Base-by-base conservation (phyloP, 2,888 invertebrate genomes). In the Antheraea yamamai region DNA sequence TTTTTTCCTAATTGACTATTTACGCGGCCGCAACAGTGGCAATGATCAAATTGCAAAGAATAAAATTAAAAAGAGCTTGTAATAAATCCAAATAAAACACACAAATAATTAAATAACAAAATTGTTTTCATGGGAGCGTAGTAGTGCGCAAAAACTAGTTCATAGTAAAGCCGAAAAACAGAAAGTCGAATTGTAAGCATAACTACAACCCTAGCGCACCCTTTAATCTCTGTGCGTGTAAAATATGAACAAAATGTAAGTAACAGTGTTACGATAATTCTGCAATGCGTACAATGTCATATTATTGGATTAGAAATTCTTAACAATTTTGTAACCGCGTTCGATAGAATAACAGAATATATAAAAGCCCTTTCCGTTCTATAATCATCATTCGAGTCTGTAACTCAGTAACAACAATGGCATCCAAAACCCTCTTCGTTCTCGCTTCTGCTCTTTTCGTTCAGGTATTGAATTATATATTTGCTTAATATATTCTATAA, bases 371-470 rank as follows among this genome's bases (percentile, higher is more conserved):
- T 35, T 6, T 16, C 14, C 20, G 8, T 30, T 35, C 16, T 35
- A n/a, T 26, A 20, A 68, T 1, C 68, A 68, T 30, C 68, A 68
- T 68, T 68, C 68, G 35, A 35, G 68, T 68, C 20, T 4, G 16
- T 18, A 68, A 64, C 30, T 30, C 23, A 55, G 23, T 30, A n/a
- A 51, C 18, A 35, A 68, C 20, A 75, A 75, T 75, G 75, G 66
- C 68, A 35, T 52, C 58, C 51, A 66, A 72, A 14, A 35, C 73
- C 39, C 30, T 75, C 66, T 7, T 73, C 55, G 30, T 75, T 52
- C 66, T 73, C 68, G 73, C 73, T 73, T 73, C 68, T 55, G 75
- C 73, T n/a, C 75, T 75, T 26, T 68, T 75, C 35, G 75, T 75
- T 23, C 75, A 75, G 75, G 75, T 75, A 64, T 58, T n/a, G n/a